Evolutionary conservation across 2,113 vertebrate genomes (phyloP).

Genomic region (Trachemys scripta): DNA sequence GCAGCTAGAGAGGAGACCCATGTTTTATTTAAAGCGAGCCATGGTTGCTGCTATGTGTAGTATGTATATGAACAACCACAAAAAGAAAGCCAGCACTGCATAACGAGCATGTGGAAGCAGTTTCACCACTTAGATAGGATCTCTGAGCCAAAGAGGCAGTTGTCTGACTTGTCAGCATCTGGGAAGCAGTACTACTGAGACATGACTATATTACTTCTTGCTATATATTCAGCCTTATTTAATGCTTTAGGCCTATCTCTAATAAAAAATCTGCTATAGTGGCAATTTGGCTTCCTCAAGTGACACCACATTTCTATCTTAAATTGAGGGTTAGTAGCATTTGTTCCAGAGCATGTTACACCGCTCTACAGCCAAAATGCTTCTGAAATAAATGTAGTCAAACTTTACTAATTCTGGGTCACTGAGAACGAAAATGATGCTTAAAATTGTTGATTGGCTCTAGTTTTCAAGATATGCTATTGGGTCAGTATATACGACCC

Average conservation of each 20-base stretch:
- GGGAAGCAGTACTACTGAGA: slow-evolving; percentile 67
- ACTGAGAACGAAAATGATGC: too few species aligned
- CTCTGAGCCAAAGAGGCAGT: slow-evolving; percentile 57
- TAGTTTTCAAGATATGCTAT: too few species aligned
- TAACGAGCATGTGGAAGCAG: slow-evolving; percentile 73
- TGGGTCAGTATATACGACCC: too few species aligned
- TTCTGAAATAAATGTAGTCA: too few species aligned
- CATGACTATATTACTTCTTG: slow-evolving; percentile 43
- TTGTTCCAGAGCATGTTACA: not conserved
- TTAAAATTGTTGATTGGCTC: too few species aligned
- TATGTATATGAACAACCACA: slow-evolving; percentile 54
- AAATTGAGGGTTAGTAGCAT: not conserved
- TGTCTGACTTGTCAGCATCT: slow-evolving; percentile 74
- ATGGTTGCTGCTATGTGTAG: not conserved
- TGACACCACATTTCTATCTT: not conserved
- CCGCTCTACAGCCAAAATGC: too few species aligned
- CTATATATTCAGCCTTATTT: slow-evolving; percentile 47
- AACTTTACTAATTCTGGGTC: too few species aligned
- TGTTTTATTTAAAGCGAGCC: slow-evolving; percentile 28
- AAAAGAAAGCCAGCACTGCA: slow-evolving; percentile 25
- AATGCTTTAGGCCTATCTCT: slow-evolving; percentile 38
- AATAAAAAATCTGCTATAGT: slow-evolving; percentile 50
- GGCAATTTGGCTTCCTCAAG: not conserved
- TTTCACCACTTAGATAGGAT: slow-evolving; percentile 48
- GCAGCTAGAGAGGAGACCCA: not conserved